Conservation (phyloP, 2,888 invertebrate species). For the Merodon equestris region DNA sequence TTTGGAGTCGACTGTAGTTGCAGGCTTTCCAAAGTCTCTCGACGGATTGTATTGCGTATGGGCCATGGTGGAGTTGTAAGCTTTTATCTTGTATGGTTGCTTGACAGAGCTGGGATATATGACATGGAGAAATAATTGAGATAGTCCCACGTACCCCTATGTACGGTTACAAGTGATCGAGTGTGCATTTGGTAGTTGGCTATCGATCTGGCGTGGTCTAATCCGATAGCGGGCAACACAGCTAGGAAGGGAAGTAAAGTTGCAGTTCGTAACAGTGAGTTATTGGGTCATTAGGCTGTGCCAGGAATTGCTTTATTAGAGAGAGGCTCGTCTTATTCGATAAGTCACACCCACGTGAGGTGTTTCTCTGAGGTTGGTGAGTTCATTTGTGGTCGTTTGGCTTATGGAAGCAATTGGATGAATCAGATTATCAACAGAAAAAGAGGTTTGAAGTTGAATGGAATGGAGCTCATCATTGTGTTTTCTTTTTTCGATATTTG, state of each 20-base stretch:
- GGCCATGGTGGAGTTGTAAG: constrained; percentile 28
- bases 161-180: constrained; percentile 28
- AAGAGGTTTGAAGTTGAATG: too few relatives aligned
- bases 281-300: constrained; percentile 38
- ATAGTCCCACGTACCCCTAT: constrained; percentile 16
- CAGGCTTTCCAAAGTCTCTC: constrained; percentile 39
- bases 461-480: too few relatives aligned
- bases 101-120: constrained; percentile 2
- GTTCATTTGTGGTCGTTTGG: too few relatives aligned
- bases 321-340: too few relatives aligned
- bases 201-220: constrained; percentile 17
- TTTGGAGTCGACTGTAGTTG: not conserved
- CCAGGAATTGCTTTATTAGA: not conserved
- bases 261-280: constrained; percentile 3
- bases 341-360: too few relatives aligned
- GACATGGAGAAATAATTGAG: constrained; percentile 57
- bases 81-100: constrained; percentile 43
- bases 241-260: not conserved
- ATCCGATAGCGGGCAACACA: constrained; percentile 16
- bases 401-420: too few relatives aligned
- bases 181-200: constrained; percentile 9
- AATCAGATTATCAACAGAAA: too few relatives aligned
- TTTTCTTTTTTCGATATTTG: too few relatives aligned
- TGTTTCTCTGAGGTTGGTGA: too few relatives aligned
- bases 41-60: constrained; percentile 9